Evolutionary conservation across 1,140 invertebrate species (phyloP).

Genomic region (Drosophila teissieri): DNA sequence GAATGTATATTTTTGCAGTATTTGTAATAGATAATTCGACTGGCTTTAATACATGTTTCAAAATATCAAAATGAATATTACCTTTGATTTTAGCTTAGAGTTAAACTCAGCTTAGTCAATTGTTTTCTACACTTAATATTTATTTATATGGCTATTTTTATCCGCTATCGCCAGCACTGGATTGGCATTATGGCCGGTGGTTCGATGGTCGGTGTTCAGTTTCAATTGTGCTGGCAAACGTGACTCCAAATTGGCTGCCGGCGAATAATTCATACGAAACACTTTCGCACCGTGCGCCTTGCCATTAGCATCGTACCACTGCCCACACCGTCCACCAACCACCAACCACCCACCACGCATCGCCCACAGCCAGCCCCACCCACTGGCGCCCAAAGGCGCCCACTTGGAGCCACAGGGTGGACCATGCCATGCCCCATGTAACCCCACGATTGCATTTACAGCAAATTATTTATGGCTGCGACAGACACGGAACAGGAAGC

Average conservation of each 20-base stretch:
- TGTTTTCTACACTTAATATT: too few species aligned
- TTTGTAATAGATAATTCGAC: too few species aligned
- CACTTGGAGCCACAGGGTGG: constrained; percentile 7
- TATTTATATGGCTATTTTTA: neutral
- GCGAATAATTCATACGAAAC: constrained; percentile 82
- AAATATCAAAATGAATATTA: too few species aligned
- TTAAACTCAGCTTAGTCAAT: too few species aligned
- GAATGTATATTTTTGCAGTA: too few species aligned
- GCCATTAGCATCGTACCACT: constrained; percentile 70
- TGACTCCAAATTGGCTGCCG: constrained; percentile 79
- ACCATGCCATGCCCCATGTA: constrained; percentile 63
- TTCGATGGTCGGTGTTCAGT: constrained; percentile 60
- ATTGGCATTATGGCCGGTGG: constrained; percentile 18
- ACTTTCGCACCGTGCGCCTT: constrained; percentile 76
- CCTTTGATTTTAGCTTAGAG: too few species aligned
- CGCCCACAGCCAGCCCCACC: neutral
- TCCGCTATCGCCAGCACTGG: constrained; percentile 33
- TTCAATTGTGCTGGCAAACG: constrained; percentile 81
- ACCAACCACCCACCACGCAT: neutral
- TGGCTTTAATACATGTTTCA: too few species aligned
- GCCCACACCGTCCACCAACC: constrained; percentile 2
- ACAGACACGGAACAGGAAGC: constrained; percentile 80
- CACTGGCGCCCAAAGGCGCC: constrained; percentile 1
- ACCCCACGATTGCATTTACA: constrained; percentile 80
- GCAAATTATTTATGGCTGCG: constrained; percentile 83